A percentile compares a stretch with the other conserved stretches of the same genome.
Evolutionary conservation across 2,888 invertebrate genomes (phyloP).

Genomic region (Pristionchus exspectatus): DNA sequence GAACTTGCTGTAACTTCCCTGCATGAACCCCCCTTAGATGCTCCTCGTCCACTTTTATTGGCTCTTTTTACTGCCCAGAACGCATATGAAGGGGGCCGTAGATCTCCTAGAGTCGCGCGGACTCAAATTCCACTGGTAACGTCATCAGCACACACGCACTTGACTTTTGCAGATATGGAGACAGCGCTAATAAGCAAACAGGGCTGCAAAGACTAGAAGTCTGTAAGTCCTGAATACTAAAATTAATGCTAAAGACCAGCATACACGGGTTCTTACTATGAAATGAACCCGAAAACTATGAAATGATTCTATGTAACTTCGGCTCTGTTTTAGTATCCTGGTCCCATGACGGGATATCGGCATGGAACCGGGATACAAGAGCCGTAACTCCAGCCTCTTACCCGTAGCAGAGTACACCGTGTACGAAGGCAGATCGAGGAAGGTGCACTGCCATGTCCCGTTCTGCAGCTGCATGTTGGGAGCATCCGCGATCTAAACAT

Average conservation of each 20-base stretch:
- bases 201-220: background rate
- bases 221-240: too few species aligned
- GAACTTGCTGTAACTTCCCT: background rate
- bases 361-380: too few species aligned
- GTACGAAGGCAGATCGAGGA: constrained; percentile 79
- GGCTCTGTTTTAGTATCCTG: too few species aligned
- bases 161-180: background rate
- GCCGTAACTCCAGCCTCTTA: background rate
- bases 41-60: background rate
- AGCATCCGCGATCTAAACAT: constrained; percentile 64
- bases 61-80: background rate
- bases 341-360: too few species aligned
- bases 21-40: background rate
- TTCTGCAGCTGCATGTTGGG: constrained; percentile 64
- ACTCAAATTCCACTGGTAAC: background rate
- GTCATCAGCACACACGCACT: background rate
- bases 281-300: too few species aligned
- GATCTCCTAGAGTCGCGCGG: background rate
- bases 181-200: background rate
- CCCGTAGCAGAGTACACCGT: constrained; percentile 80
- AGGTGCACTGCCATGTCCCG: constrained; percentile 71
- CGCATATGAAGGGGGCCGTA: background rate
- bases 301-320: too few species aligned
- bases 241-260: too few species aligned
- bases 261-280: too few species aligned